Percentiles rank a stretch among this genome's conserved stretches.
phyloP scores from a whole-genome alignment of 30 jellyfish, hydroid and myxozoan species.

The Chironex yamaguchii region DNA sequence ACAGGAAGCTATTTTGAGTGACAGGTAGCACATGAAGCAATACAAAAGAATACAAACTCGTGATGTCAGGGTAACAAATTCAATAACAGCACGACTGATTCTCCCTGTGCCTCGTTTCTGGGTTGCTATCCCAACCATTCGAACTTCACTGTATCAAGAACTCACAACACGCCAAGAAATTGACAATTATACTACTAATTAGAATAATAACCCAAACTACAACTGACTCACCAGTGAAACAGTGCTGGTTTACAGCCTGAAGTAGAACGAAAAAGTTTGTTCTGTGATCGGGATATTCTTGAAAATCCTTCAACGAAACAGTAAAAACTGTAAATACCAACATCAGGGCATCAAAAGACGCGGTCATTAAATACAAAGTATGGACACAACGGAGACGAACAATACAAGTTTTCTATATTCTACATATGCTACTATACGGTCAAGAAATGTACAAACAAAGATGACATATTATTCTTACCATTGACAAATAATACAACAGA shows the following conservation, averaged over 20 bases:
- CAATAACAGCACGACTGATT: no score
- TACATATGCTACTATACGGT: background rate
- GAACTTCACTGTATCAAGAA: no score
- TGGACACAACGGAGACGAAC: background rate
- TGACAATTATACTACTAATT: no score
- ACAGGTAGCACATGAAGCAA: no score
- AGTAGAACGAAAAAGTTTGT: conserved; percentile 87
- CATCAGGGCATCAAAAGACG: background rate
- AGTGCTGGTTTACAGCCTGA: conserved; percentile 96
- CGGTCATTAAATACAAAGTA: conserved; percentile 3
- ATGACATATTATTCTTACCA: background rate
- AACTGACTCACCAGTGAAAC: conserved; percentile 90
- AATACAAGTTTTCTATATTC: background rate
- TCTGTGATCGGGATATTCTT: conserved; percentile 99
- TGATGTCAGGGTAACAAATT: no score
- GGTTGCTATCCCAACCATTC: no score
- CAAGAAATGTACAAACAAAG: background rate
- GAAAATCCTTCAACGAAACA: conserved; percentile 80
- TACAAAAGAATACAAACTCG: no score
- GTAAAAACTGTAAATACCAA: background rate
- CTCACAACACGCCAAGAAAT: no score
- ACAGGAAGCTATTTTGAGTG: no score
- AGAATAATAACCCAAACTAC: no score
- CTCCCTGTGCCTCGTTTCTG: no score
- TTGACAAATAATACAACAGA: no score